phyloP scores from a whole-genome alignment of 2,113 vertebrate genomes.

The Psilopsiagon aymara region DNA sequence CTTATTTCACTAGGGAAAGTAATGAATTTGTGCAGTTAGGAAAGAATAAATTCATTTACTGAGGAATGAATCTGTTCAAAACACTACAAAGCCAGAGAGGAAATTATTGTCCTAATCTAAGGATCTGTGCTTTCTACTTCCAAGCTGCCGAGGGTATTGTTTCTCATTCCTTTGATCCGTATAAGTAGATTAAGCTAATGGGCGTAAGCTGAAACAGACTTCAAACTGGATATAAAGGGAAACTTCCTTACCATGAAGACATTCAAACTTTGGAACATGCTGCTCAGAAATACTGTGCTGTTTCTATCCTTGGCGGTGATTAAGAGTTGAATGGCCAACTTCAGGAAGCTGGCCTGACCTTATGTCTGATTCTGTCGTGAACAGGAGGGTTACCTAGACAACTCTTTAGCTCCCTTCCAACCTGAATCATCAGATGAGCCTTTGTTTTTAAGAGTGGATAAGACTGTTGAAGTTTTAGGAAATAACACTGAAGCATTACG shows the following conservation, averaged over 20 bases:
- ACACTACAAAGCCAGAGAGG: neutral
- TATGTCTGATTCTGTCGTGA: neutral
- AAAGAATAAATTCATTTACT: neutral
- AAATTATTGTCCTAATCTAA: neutral
- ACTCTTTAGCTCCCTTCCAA: neutral
- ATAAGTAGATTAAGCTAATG: neutral
- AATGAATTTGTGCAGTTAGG: neutral
- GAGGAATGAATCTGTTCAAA: neutral
- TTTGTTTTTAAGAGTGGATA: neutral
- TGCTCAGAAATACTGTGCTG: neutral
- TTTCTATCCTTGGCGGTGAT: neutral
- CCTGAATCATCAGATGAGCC: neutral
- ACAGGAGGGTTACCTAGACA: neutral
- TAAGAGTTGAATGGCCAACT: neutral
- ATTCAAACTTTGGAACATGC: neutral
- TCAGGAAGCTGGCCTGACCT: neutral
- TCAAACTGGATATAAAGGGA: neutral
- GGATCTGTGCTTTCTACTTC: neutral
- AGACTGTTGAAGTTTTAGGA: neutral
- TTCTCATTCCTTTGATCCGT: neutral
- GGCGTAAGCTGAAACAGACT: neutral
- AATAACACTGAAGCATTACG: neutral
- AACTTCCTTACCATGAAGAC: neutral
- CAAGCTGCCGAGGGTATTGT: neutral
- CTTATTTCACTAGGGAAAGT: neutral